Base-by-base conservation (phyloP, 1,140 invertebrate species). In the Lepidurus apus region DNA sequence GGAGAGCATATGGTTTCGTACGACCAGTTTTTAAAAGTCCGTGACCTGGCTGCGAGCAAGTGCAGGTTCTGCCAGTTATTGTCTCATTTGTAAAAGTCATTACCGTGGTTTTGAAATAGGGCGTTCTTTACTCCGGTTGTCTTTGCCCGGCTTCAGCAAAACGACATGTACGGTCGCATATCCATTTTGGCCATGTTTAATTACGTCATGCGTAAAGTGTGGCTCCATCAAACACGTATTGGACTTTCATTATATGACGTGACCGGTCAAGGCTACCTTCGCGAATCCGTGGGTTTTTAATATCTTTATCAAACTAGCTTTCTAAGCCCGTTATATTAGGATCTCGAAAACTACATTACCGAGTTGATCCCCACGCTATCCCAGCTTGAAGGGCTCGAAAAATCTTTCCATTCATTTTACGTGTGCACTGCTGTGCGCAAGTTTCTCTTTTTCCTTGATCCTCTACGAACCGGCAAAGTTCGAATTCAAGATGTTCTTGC, bases 391-490 rank as follows among this genome's bases (percentile, higher is more conserved):
- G 93, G 93, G 0, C 85, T 98, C 43, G 94, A 97, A 84, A 93
- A 94, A 76, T 95, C 95, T 0, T 98, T 98, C 85, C 94, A 96
- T 82, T 95, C 92, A 11, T 98, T 99, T 87, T 99, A 98, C 84
- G 92, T 97, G 1, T 98, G 96, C 84, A 97, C 96, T 10, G 95
- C 95, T 24, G 95, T 96, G 0, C 89, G 96, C 80, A 98, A 97
- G 83, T 98, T 98, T 84, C 90, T 98, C 81, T 98, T 98, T 85
- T 98, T 98, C 83, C 85, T 98, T 1, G 96, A 98, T 86, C 93
- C 93, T 0, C 84, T 96, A 74, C 88, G 93, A 82, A 95, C 93
- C 0, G 94, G 95, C 2, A 89, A 92, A 83, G 93, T 99, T 73
- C 89, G 93, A 82, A 98, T 99, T 81, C 88, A 93, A 78, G 95